Evolutionary conservation across 1,140 invertebrate species (phyloP).

Genomic region (Octopus sinensis): DNA sequence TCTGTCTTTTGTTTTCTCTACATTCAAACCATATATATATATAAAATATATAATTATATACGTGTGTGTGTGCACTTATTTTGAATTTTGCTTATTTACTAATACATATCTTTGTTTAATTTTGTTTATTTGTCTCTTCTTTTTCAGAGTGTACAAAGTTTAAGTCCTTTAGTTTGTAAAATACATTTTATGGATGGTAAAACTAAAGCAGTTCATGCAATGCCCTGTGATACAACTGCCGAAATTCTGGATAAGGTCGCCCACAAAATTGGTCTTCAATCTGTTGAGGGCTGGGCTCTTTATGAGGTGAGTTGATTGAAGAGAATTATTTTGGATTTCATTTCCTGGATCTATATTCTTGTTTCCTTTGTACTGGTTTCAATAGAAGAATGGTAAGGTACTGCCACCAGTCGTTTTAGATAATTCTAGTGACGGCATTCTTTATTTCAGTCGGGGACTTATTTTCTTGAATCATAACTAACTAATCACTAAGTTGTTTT

Average conservation of each 20-base stretch:
- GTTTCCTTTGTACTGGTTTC: too few relatives aligned
- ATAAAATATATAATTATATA: neutral
- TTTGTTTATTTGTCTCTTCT: constrained; percentile 6
- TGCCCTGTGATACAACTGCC: constrained; percentile 87
- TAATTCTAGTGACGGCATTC: too few relatives aligned
- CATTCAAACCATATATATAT: neutral
- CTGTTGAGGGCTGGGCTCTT: constrained; percentile 89
- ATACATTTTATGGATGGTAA: constrained; percentile 94
- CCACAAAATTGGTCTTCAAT: constrained; percentile 79
- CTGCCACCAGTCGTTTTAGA: too few relatives aligned
- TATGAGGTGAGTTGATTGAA: constrained; percentile 63
- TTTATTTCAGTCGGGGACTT: too few relatives aligned
- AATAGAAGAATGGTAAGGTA: too few relatives aligned
- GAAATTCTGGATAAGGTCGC: constrained; percentile 85
- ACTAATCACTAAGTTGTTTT: too few relatives aligned
- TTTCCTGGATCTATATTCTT: neutral
- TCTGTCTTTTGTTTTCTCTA: too few relatives aligned
- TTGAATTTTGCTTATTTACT: neutral
- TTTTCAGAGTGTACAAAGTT: constrained; percentile 76
- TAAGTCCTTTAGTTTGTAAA: constrained; percentile 88
- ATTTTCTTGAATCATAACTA: too few relatives aligned
- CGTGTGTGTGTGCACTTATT: neutral
- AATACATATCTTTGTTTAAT: constrained; percentile 1
- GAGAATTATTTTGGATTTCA: neutral
- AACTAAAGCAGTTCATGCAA: constrained; percentile 91